Percentiles rank a stretch among this genome's conserved stretches.
Evolutionary conservation across 1,140 invertebrate genomes (phyloP).

Genomic region (Phocides pigmalion): DNA sequence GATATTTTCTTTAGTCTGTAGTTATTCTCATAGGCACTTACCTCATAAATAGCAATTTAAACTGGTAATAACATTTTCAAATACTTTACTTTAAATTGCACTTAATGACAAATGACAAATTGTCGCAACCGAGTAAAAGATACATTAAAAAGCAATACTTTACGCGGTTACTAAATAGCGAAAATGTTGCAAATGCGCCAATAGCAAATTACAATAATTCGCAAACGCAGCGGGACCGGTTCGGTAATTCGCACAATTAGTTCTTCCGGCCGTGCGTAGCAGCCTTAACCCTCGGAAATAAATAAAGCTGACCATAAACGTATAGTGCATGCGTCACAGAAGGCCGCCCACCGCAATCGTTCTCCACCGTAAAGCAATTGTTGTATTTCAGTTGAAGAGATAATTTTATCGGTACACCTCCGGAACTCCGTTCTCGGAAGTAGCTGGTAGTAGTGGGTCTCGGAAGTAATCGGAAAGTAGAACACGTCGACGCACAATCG

Average conservation of each 20-base stretch:
- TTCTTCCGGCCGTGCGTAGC: constrained; percentile 29
- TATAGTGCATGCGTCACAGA: background rate
- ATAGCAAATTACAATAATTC: constrained; percentile 14
- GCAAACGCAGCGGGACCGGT: constrained; percentile 11
- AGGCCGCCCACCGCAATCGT: no score
- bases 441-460: no score
- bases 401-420: no score
- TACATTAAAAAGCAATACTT: background rate
- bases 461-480: no score
- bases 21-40: no score
- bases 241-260: constrained; percentile 26
- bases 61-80: background rate
- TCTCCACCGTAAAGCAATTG: no score
- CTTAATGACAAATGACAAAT: background rate
- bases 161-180: background rate
- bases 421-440: no score
- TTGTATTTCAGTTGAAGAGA: no score
- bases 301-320: constrained; percentile 15
- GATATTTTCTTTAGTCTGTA: no score
- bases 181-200: background rate
- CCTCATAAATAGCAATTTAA: background rate
- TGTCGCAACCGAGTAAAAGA: background rate
- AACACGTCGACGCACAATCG: no score
- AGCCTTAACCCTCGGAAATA: constrained; percentile 37
- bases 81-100: background rate